Percentiles rank a stretch among this genome's conserved stretches.
phyloP scores from a whole-genome alignment of 2,113 vertebrate species.

The Suncus etruscus region DNA sequence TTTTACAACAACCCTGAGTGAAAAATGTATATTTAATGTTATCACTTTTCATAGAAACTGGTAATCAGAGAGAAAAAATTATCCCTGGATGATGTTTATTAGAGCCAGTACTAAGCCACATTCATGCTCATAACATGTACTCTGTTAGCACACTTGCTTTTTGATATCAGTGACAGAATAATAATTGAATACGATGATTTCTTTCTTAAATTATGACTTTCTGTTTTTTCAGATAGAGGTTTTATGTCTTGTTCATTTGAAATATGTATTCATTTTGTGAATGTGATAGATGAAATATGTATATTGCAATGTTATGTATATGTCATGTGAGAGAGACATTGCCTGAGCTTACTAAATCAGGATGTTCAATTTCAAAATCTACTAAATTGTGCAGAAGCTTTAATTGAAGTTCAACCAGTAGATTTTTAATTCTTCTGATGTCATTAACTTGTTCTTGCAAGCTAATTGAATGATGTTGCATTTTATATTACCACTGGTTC shows the following conservation, averaged over 20 bases:
- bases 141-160: background rate
- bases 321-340: background rate
- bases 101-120: background rate
- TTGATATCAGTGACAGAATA: constrained; percentile 26
- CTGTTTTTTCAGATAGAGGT: constrained; percentile 47
- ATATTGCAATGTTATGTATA: background rate
- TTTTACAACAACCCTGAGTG: background rate
- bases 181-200: background rate
- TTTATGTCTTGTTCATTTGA: constrained; percentile 33
- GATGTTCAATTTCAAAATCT: background rate
- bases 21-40: constrained; percentile 36
- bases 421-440: constrained; percentile 48
- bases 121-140: background rate
- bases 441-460: constrained; percentile 57
- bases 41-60: constrained; percentile 24
- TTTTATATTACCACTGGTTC: constrained; percentile 54
- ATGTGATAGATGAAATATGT: background rate
- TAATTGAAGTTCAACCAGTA: constrained; percentile 65
- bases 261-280: constrained; percentile 3
- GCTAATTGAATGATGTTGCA: constrained; percentile 38
- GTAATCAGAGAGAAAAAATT: constrained; percentile 24
- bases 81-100: background rate
- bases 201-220: constrained; percentile 20
- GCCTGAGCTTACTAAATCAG: constrained; percentile 34
- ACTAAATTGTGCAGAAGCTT: constrained; percentile 55